Conservation (phyloP, 2,113 vertebrate species). For the Oostethus manadensis region DNA sequence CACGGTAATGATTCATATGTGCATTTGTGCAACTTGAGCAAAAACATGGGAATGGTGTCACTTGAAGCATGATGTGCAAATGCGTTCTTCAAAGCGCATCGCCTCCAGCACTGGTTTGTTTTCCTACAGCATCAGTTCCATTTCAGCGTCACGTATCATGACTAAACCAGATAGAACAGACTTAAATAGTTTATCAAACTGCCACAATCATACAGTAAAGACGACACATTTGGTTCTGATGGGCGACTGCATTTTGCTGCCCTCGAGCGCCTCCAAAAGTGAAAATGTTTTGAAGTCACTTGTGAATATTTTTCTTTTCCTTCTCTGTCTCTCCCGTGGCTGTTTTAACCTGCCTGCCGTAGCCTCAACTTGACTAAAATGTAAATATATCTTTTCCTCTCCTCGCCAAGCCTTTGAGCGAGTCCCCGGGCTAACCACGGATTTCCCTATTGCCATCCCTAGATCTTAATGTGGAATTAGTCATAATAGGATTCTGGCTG, state of each 20-base stretch:
- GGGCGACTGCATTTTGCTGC: background rate
- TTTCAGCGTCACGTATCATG: constrained; percentile 7
- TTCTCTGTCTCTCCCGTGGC: background rate
- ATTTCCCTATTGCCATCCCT: constrained; percentile 34
- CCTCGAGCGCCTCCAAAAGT: constrained; percentile 8
- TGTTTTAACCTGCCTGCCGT: constrained; percentile 9
- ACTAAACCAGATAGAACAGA: constrained; percentile 15
- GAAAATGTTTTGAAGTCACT: constrained; percentile 19
- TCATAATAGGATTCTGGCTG: constrained; percentile 39
- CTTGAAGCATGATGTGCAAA: too few relatives aligned
- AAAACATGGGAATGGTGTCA: too few relatives aligned
- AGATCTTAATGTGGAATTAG: constrained; percentile 44
- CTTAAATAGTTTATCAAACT: constrained; percentile 18
- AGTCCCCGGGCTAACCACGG: constrained; percentile 38
- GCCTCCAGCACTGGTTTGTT: constrained; percentile 31
- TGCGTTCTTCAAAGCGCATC: constrained; percentile 36
- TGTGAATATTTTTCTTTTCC: constrained; percentile 19
- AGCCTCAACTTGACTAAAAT: constrained; percentile 29
- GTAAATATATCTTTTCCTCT: constrained; percentile 37
- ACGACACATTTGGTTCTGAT: too few relatives aligned
- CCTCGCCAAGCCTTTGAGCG: constrained; percentile 32
- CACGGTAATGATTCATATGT: too few relatives aligned
- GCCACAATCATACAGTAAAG: background rate
- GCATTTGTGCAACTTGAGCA: too few relatives aligned
- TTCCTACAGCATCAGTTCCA: constrained; percentile 23